These are phyloP conservation scores for Limosa lapponica DNA, from an alignment of 2,797 vertebrate genomes.

Conservation along the genomic window DNA sequence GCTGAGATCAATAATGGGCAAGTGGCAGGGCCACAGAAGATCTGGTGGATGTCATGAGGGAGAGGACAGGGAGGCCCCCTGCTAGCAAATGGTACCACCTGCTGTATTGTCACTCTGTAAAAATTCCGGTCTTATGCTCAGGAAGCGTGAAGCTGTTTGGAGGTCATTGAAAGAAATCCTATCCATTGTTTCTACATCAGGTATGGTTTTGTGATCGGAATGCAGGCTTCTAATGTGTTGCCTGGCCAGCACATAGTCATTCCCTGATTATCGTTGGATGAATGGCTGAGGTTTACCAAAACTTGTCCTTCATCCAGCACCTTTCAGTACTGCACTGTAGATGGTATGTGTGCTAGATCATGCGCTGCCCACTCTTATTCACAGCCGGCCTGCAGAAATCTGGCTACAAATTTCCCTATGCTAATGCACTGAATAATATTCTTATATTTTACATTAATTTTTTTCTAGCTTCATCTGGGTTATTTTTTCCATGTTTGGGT, in stretches of 20 bases:
- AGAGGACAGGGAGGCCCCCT: background rate
- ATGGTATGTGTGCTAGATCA: background rate
- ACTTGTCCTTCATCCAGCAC: background rate
- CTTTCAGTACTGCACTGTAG: background rate
- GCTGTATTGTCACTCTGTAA: background rate
- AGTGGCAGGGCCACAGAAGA: background rate
- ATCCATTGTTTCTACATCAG: background rate
- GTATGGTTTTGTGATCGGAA: background rate
- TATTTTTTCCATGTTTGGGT: background rate
- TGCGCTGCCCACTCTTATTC: background rate
- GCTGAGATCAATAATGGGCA: background rate
- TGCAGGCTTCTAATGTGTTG: background rate
- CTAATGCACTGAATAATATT: background rate
- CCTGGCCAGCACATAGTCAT: background rate
- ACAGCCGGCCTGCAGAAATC: background rate
- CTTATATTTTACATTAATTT: background rate
- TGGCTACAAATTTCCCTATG: background rate
- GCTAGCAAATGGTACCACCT: background rate
- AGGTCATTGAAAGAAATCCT: background rate
- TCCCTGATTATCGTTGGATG: background rate
- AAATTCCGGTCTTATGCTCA: background rate
- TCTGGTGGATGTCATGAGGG: background rate
- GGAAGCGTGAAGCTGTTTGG: background rate
- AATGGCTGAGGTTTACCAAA: background rate
- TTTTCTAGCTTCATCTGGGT: background rate